phyloP scores from a whole-genome alignment of 1,140 invertebrate species.

The Drosophila azteca region DNA sequence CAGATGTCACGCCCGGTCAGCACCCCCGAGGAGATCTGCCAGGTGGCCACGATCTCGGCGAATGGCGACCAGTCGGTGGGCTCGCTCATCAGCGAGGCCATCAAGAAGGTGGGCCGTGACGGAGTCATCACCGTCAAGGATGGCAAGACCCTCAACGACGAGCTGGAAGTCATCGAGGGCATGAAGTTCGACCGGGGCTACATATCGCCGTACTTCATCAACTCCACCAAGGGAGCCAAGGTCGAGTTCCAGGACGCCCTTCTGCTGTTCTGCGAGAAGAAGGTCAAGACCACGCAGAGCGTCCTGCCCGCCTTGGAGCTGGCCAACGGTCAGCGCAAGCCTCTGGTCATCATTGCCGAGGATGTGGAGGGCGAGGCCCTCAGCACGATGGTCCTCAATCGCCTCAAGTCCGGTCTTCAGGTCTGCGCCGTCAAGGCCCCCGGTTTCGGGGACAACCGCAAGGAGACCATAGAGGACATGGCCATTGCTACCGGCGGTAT shows the following conservation, averaged over 20 bases:
- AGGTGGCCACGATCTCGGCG: conserved; percentile 99
- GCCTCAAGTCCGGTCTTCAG: conserved; percentile 97
- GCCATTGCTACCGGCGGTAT: conserved; percentile 98
- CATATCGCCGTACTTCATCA: conserved; percentile 99
- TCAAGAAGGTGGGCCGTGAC: conserved; percentile 98
- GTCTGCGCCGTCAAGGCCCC: conserved; percentile 99
- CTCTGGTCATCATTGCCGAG: conserved; percentile 98
- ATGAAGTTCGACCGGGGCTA: conserved; percentile 99
- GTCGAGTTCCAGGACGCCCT: conserved; percentile 99
- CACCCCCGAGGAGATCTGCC: conserved; percentile 99
- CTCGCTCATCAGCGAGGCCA: conserved; percentile 97
- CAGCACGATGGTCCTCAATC: conserved; percentile 98
- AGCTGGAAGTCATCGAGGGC: conserved; percentile 98
- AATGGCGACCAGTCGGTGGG: conserved; percentile 98
- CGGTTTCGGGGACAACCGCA: conserved; percentile 99
- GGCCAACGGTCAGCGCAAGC: conserved; percentile 96
- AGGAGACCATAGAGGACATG: conserved; percentile 98
- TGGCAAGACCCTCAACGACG: conserved; percentile 98
- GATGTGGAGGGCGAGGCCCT: conserved; percentile 99
- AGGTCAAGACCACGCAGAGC: conserved; percentile 97
- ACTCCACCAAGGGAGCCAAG: conserved; percentile 97
- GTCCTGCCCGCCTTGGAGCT: conserved; percentile 99
- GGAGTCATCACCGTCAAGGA: conserved; percentile 99
- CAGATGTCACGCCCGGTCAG: conserved; percentile 96
- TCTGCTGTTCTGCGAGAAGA: conserved; percentile 97